Evolutionary conservation across 2,888 invertebrate species (phyloP).

Genomic region (Tribolium freemani): DNA sequence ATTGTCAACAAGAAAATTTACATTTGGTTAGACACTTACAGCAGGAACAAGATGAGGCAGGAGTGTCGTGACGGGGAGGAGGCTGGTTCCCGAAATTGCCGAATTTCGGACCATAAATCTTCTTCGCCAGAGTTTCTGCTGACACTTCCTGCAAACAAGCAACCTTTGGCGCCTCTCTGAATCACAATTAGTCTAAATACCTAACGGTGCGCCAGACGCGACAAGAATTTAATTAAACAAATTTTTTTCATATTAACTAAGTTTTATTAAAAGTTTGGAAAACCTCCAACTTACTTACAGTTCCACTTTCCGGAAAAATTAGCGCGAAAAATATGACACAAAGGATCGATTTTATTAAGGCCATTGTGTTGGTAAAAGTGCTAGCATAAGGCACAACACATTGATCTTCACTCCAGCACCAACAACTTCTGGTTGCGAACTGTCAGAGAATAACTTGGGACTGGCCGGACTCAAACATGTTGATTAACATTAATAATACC

Average conservation of each 20-base stretch:
- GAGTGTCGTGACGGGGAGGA: slow-evolving; percentile 73
- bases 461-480: slow-evolving; percentile 48
- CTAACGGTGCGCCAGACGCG: slow-evolving; percentile 28
- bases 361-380: slow-evolving; percentile 8
- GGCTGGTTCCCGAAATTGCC: slow-evolving; percentile 67
- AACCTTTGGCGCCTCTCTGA: slow-evolving; percentile 11
- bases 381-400: slow-evolving; percentile 23
- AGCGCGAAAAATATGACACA: slow-evolving; percentile 28
- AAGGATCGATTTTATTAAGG: slow-evolving; percentile 3
- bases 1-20: not conserved
- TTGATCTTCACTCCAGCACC: slow-evolving; percentile 48
- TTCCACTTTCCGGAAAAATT: slow-evolving; percentile 45
- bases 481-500: slow-evolving; percentile 42
- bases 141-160: not conserved
- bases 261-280: not conserved
- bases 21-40: slow-evolving; percentile 73
- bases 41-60: slow-evolving; percentile 74
- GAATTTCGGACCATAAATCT: slow-evolving; percentile 54
- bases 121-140: slow-evolving; percentile 39
- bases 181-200: slow-evolving; percentile 39
- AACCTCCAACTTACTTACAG: slow-evolving; percentile 47
- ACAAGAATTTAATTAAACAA: slow-evolving; percentile 5
- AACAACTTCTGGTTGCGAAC: slow-evolving; percentile 51
- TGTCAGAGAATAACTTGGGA: slow-evolving; percentile 50
- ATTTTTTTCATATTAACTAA: not conserved